Conservation (phyloP, 2,888 invertebrate genomes). For the Endotricha flammealis region DNA sequence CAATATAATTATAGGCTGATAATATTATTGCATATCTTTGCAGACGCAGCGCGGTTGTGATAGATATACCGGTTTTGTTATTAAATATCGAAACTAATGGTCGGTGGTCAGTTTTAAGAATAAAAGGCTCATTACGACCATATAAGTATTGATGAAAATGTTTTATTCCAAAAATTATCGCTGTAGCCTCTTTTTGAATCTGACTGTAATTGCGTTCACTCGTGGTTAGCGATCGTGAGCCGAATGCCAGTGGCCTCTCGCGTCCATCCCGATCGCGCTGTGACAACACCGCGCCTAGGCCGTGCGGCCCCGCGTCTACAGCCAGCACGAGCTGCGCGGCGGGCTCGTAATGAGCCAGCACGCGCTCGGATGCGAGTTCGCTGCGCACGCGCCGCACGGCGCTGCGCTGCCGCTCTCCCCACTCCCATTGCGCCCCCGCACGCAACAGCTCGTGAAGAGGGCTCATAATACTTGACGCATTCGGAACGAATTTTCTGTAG, state of each 20-base stretch:
- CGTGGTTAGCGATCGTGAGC: too few species aligned
- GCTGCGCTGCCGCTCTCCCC: not conserved
- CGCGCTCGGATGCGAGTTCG: not conserved
- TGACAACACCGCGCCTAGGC: too few species aligned
- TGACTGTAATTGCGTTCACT: too few species aligned
- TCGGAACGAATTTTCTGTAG: conserved; percentile 27
- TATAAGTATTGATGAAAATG: too few species aligned
- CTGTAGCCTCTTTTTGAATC: too few species aligned
- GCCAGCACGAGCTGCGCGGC: conserved; percentile 5
- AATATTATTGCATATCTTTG: not conserved
- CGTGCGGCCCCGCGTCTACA: too few species aligned
- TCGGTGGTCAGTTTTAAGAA: too few species aligned
- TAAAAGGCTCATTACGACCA: too few species aligned
- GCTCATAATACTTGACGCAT: conserved; percentile 18
- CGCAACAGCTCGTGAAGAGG: conserved; percentile 19
- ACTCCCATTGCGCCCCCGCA: not conserved
- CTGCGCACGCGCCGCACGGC: not conserved
- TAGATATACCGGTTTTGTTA: not conserved
- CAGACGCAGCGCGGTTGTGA: not conserved
- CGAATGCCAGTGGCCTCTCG: too few species aligned
- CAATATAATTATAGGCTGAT: not conserved
- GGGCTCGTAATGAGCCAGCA: too few species aligned
- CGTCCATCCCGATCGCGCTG: too few species aligned
- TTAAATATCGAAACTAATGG: not conserved
- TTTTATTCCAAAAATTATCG: too few species aligned